Base-by-base conservation (phyloP, 2,888 invertebrate species). In the Yponomeuta sedellus region DNA sequence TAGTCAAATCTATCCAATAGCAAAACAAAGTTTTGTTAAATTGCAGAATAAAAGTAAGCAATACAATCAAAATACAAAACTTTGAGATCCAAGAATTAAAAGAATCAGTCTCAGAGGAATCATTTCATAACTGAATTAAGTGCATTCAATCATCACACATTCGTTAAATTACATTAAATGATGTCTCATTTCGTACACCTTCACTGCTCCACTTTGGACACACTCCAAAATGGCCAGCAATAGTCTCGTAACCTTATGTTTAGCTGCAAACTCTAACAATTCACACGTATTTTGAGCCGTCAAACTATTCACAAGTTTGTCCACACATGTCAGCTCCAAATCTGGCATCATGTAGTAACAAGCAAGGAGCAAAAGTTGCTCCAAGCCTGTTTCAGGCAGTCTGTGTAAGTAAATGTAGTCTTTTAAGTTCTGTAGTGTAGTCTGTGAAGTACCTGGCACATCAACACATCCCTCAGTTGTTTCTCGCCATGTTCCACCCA, bases 291-390 rank as follows among this genome's bases (percentile, higher is more conserved):
- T 74, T 40, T 73, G 68, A 2, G 77, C 71, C 3, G 70, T 71
- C 66, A 75, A 64, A 11, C 69, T 66, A 40, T 66, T 64, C 20
- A 79, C 74, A n/a, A 84, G 59, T 57, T 75, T 75, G 61, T 77
- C 73, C 8, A 81, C 76, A 68, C 84, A 83, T 64, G 72, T 76
- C 69, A 74, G 74, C 66, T 82, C 81, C 56, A 84, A 71, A 56
- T 79, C 80, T 8, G 78, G 77, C 74, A 84, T 83, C 72, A 81
- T 79, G 66, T 82, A 84, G 61, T 75, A 78, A 0, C 77, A 72
- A 1, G 83, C 76, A 1, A 83, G 69, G 0, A 82, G 69, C 61
- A 84, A 64, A 2, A 84, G 70, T 61, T 82, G 79, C 44, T 78
- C 76, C 58, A 83, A 66, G 0, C 77, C 82, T 0, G 66, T 67